Base-by-base conservation (phyloP, 2,113 vertebrate genomes). In the Aldabrachelys gigantea region DNA sequence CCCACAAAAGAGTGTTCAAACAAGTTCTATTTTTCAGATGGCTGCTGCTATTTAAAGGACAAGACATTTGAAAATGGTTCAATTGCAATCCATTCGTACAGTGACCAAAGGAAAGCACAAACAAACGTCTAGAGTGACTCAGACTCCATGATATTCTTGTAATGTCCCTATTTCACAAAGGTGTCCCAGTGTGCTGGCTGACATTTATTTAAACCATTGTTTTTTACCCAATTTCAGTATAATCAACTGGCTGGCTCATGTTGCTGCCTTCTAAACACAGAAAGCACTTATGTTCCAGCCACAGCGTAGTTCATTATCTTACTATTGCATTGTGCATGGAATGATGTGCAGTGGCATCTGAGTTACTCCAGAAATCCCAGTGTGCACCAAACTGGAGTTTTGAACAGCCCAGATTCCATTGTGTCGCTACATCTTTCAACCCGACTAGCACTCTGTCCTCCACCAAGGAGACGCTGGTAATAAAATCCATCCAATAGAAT, bases 401-500 rank as follows among this genome's bases (percentile, higher is more conserved):
- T 54, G 22, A 76, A 54, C 54, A 80, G 21, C 50, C 24, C 24
- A 86, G 80, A 85, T 90, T 88, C 59, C 85, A 10, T n/a, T 87
- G 29, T 3, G 5, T 79, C 57, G 82, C 56, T 90, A 65, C 65
- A 8, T 92, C 19, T 89, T 89, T 49, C 3, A 3, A 10, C 65
- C 82, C 16, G 44, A 38, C 19, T 79, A 52, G 35, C 78, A 52
- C 5, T 1, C 12, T 78, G 38, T 29, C 82, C 7, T 76, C 72
- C 82, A 38, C 21, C 38, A 83, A 80, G 49, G 41, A 90, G 57
- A 59, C 5, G 24, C 2, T 62, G 87, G 31, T 86, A 91, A 49
- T 31, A 69, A 93, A 84, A 75, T 5, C 14, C 0, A 3, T 31
- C 85, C 0, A 0, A 17, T 57, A 7, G 22, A 19, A 81, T 49